Base-by-base conservation (phyloP, 2,797 vertebrate species). In the Gymnodraco acuticeps region DNA sequence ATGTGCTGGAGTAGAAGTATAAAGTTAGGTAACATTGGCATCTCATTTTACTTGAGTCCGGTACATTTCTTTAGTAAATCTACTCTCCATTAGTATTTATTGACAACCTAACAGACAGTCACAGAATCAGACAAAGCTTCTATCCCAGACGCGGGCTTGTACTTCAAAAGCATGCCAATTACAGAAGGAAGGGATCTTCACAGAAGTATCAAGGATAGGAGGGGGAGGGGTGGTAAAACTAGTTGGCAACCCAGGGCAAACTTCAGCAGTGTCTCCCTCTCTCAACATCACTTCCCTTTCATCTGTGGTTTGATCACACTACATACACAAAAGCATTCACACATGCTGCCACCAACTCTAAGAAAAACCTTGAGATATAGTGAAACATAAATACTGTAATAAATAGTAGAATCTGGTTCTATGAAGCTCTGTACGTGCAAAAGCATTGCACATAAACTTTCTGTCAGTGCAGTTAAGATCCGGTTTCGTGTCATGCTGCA, bases 401-500 rank as follows among this genome's bases (percentile, higher is more conserved):
- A 16, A 50, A 67, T 17, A 27, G 59, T 10, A 47, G 10, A 63
- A 20, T 41, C 15, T 23, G 53, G 20, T 67, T 72, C 20, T 14
- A 8, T 41, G 27, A 5, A 7, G 2, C 20, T 79, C 46, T 70
- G 27, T 16, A 63, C 31, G 10, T 61, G 61, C 16, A 71, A 70
- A 72, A 38, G 56, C 55, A 20, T 15, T 41, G 8, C 23, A 51
- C 59, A 1, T 65, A 70, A 20, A 38, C 33, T 33, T 19, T 48
- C 64, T 47, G 74, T 70, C 77, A 64, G 65, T n/a, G 45, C 63
- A 73, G 46, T 53, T 45, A 9, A 46, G 81, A 81, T 86, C 52
- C 27, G 54, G 81, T 89, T 82, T 82, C 48, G 71, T 75, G 42
- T 92, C 83, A n/a, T 64, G 78, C 90, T 89, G 83, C 85, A 70